A percentile compares a stretch with the other conserved stretches of the same genome.
phyloP scores from a whole-genome alignment of 2,113 vertebrate species.

The Lampris megalopsis region DNA sequence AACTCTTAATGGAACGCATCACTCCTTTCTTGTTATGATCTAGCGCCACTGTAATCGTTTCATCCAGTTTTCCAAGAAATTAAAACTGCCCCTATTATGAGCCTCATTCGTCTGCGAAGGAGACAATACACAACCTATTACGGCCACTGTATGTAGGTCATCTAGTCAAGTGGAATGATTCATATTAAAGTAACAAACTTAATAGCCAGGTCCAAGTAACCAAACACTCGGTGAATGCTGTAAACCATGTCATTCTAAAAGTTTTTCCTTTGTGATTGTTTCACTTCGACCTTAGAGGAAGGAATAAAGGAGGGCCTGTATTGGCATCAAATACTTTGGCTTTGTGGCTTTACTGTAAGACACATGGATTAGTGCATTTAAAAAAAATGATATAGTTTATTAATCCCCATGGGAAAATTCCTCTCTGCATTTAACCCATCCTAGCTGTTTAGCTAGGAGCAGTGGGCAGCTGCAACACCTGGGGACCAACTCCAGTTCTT shows the following conservation, averaged over 20 bases:
- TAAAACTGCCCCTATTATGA: conserved; percentile 53
- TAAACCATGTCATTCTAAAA: background rate
- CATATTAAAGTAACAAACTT: too few relatives aligned
- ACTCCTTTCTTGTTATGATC: conserved; percentile 44
- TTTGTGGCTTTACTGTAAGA: too few relatives aligned
- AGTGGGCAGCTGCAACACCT: too few relatives aligned
- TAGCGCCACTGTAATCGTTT: conserved; percentile 64
- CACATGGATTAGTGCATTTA: too few relatives aligned
- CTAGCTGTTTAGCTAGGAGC: too few relatives aligned
- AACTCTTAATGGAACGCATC: conserved; percentile 50
- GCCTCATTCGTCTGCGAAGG: conserved; percentile 59
- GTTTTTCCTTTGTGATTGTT: background rate
- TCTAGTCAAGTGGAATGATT: conserved; percentile 7
- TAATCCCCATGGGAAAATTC: too few relatives aligned
- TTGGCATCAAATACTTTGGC: too few relatives aligned
- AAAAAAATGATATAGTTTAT: too few relatives aligned
- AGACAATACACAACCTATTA: conserved; percentile 26
- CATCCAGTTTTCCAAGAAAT: conserved; percentile 56
- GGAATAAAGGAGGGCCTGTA: too few relatives aligned
- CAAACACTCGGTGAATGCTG: background rate
- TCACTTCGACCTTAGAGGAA: too few relatives aligned
- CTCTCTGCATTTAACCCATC: too few relatives aligned
- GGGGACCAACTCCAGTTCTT: too few relatives aligned
- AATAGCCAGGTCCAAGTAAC: conserved; percentile 5
- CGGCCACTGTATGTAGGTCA: conserved; percentile 17